Evolutionary conservation across 2,888 invertebrate genomes (phyloP).

Genomic region (Lepidochitona cinerea): DNA sequence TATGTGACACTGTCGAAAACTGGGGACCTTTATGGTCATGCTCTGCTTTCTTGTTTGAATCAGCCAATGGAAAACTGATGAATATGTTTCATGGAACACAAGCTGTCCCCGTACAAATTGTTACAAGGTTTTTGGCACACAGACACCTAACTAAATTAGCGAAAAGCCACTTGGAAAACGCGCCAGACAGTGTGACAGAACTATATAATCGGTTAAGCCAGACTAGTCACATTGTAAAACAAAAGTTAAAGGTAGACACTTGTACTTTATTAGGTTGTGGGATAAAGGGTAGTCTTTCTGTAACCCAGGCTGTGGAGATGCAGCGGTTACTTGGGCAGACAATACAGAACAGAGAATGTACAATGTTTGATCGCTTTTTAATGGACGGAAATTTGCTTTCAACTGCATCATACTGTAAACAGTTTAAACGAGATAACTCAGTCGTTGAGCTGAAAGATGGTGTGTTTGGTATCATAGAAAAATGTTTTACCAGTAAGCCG

Average conservation of each 20-base stretch:
- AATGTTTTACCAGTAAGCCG: too few species aligned
- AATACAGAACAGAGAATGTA: too few species aligned
- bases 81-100: neutral
- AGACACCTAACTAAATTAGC: neutral
- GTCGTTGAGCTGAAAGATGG: too few species aligned
- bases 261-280: neutral
- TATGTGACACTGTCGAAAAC: too few species aligned
- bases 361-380: too few species aligned
- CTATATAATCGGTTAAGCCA: neutral
- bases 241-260: neutral
- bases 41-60: neutral
- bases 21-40: neutral
- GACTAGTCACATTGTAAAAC: neutral
- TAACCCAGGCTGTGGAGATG: too few species aligned
- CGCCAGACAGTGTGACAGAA: neutral
- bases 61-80: neutral
- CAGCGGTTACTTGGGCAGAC: too few species aligned
- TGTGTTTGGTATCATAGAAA: too few species aligned
- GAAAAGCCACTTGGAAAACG: neutral
- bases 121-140: neutral
- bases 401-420: too few species aligned
- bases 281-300: too few species aligned
- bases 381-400: too few species aligned
- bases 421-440: too few species aligned
- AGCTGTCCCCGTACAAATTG: neutral